These are phyloP conservation scores for Avahi laniger DNA, from an alignment of 2,797 vertebrate species.

Conservation along the genomic window DNA sequence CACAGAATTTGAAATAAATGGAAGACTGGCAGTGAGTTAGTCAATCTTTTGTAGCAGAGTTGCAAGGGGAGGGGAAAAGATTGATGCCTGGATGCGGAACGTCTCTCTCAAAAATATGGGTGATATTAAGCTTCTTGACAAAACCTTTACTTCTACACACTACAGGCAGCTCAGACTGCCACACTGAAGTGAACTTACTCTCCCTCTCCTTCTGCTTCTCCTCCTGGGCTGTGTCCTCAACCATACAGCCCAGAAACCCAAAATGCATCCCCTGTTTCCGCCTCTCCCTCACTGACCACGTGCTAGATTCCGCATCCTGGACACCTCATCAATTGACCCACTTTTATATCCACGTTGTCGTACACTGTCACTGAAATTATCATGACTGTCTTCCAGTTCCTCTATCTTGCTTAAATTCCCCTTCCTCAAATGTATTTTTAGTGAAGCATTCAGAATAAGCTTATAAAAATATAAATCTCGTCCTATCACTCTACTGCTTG, in stretches of 20 bases:
- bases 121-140: neutral
- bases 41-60: neutral
- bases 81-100: neutral
- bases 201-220: neutral
- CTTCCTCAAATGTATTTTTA: neutral
- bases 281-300: neutral
- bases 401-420: neutral
- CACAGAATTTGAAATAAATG: neutral
- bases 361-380: neutral
- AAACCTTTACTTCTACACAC: neutral
- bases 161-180: neutral
- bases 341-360: accelerated
- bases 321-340: too few relatives aligned
- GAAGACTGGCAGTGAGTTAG: neutral
- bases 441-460: neutral
- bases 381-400: accelerated
- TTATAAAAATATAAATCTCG: neutral
- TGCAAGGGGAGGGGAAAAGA: neutral
- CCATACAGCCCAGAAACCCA: accelerated
- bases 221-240: neutral
- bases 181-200: neutral
- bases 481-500: neutral
- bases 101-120: neutral
- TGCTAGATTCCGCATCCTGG: neutral
- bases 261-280: too few relatives aligned